phyloP scores from a whole-genome alignment of 2,888 invertebrate species.

The Aethes cnicana region DNA sequence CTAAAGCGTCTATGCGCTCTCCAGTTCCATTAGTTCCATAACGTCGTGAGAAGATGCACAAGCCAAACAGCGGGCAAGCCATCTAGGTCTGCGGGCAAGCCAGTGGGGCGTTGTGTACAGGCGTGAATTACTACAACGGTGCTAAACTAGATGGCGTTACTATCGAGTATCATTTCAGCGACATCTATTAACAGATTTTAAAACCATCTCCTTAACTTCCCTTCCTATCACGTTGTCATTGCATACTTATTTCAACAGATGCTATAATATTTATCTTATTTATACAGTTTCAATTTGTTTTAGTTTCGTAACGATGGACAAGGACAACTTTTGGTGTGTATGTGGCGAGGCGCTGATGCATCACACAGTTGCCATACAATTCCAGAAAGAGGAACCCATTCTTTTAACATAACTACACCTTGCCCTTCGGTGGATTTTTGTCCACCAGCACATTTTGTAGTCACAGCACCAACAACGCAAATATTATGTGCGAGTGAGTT shows the following conservation, averaged over 20 bases:
- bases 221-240: neutral
- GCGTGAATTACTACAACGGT: no score
- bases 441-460: constrained; percentile 74
- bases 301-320: constrained; percentile 80
- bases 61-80: no score
- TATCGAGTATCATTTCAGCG: neutral
- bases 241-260: neutral
- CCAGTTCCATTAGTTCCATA: no score
- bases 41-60: no score
- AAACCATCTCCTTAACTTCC: neutral
- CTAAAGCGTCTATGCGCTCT: no score
- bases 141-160: constrained; percentile 17
- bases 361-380: constrained; percentile 75
- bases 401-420: constrained; percentile 74
- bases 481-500: constrained; percentile 84
- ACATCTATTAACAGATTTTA: constrained; percentile 2
- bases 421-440: constrained; percentile 78
- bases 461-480: constrained; percentile 70
- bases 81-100: no score
- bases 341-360: constrained; percentile 72
- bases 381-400: constrained; percentile 62
- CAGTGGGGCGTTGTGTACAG: no score
- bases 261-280: constrained; percentile 21
- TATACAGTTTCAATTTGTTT: constrained; percentile 31
- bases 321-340: constrained; percentile 83